These are phyloP conservation scores for Euproctis similis DNA, from an alignment of 2,888 invertebrate genomes.

Conservation along the genomic window DNA sequence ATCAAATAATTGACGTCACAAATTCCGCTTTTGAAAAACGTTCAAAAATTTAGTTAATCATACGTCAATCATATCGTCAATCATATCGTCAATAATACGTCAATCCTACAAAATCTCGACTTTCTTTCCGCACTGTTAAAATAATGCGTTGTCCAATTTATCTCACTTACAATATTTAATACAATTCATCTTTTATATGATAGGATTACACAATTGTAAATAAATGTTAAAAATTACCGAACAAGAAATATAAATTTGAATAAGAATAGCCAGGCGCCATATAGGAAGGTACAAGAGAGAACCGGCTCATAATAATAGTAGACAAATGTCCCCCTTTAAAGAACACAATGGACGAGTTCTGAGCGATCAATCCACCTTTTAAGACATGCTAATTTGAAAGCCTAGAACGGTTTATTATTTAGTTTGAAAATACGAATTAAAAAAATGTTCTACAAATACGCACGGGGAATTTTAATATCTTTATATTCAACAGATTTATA, in stretches of 20 bases:
- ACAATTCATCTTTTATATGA: slow-evolving; percentile 47
- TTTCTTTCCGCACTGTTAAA: slow-evolving; percentile 13
- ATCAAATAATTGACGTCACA: too few relatives aligned
- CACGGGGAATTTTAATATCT: too few relatives aligned
- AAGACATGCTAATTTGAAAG: slow-evolving; percentile 66
- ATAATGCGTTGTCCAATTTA: slow-evolving; percentile 38
- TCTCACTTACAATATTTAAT: slow-evolving; percentile 45
- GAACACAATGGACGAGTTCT: slow-evolving; percentile 63
- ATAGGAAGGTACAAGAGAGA: slow-evolving; percentile 71
- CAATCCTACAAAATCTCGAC: slow-evolving; percentile 6
- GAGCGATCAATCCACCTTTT: slow-evolving; percentile 60
- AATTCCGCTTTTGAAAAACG: too few relatives aligned
- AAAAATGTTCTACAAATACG: too few relatives aligned
- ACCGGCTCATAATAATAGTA: slow-evolving; percentile 68
- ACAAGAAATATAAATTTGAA: slow-evolving; percentile 67
- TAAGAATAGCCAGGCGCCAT: slow-evolving; percentile 73
- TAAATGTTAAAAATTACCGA: slow-evolving; percentile 68
- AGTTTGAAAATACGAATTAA: slow-evolving; percentile 40
- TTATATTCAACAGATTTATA: too few relatives aligned
- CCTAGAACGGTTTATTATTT: slow-evolving; percentile 49
- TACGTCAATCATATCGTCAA: too few relatives aligned
- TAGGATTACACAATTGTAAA: slow-evolving; percentile 66
- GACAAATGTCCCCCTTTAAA: slow-evolving; percentile 66
- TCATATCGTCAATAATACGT: too few relatives aligned
- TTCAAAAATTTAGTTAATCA: too few relatives aligned